These are phyloP conservation scores for Pangasius mekongensis DNA, from an alignment of 2,797 vertebrate genomes.

Conservation along the genomic window DNA sequence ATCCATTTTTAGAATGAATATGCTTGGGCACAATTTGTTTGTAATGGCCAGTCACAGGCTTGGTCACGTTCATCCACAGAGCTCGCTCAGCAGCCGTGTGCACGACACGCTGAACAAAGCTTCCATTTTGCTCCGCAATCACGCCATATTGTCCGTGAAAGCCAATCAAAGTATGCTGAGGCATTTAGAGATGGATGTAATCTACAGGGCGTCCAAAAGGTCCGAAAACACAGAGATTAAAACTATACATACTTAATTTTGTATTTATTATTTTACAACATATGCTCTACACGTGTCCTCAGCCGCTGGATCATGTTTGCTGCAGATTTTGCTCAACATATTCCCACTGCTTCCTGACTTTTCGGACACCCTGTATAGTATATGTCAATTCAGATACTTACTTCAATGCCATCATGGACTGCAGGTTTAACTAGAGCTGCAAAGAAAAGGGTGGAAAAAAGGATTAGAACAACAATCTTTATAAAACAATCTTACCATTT, in stretches of 20 bases:
- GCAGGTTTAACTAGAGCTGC: slow-evolving; percentile 5
- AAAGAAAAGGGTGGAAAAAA: background rate
- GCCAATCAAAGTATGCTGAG: background rate
- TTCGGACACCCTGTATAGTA: background rate
- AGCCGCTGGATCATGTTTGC: background rate
- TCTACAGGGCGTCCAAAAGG: background rate
- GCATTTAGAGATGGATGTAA: background rate
- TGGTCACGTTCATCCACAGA: background rate
- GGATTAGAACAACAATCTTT: background rate
- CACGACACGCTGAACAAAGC: background rate
- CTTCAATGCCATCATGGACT: background rate
- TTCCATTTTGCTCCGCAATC: background rate
- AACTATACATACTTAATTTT: background rate
- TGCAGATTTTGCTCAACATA: background rate
- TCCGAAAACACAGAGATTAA: background rate
- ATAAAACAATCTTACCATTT: background rate
- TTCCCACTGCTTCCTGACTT: background rate
- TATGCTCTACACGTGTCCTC: background rate
- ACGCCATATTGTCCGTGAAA: background rate
- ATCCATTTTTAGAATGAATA: background rate
- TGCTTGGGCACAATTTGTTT: background rate
- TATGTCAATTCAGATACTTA: slow-evolving; percentile 2
- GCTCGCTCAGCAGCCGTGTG: background rate
- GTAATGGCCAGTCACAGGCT: background rate
- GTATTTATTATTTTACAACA: background rate